Evolutionary conservation across 2,113 vertebrate genomes (phyloP).

Genomic region (Caracal caracal): DNA sequence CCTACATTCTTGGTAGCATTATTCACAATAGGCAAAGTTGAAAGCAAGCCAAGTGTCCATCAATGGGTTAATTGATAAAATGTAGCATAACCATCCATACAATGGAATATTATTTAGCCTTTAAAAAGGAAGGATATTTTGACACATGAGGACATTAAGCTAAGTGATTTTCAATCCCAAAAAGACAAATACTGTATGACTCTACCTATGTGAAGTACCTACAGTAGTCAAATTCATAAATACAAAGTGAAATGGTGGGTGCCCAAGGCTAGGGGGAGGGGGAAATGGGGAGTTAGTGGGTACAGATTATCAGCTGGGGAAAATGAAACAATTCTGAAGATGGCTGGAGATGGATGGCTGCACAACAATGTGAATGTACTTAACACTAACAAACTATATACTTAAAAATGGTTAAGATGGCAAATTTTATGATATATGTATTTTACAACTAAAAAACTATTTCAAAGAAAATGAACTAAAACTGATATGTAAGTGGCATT

Average conservation of each 20-base stretch:
- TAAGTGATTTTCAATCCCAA: neutral
- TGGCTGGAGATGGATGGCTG: neutral
- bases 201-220: neutral
- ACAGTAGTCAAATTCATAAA: neutral
- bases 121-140: neutral
- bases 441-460: neutral
- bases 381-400: neutral
- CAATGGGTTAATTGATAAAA: neutral
- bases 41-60: neutral
- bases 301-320: neutral
- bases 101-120: neutral
- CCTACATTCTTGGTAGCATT: neutral
- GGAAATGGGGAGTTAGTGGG: neutral
- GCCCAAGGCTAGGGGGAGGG: neutral
- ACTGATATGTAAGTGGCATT: neutral
- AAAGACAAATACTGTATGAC: neutral
- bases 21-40: neutral
- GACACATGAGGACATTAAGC: neutral
- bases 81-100: neutral
- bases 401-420: neutral
- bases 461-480: neutral
- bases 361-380: neutral
- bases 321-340: neutral
- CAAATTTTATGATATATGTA: neutral
- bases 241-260: neutral